phyloP scores from a whole-genome alignment of 1,140 invertebrate genomes.

The Pseudachorutes palmiensis region DNA sequence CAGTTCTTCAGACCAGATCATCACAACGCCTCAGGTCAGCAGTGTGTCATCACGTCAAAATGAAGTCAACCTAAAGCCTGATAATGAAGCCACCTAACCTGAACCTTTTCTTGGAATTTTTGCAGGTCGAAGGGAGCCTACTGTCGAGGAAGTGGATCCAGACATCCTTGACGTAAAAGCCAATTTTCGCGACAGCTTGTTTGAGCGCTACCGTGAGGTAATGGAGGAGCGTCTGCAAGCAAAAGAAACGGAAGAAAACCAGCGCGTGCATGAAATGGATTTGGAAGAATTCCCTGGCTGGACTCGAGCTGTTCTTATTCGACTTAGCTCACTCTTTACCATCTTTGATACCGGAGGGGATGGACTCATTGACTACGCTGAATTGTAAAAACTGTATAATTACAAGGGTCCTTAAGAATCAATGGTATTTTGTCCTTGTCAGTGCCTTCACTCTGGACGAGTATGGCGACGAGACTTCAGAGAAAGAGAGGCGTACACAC shows the following conservation, averaged over 20 bases:
- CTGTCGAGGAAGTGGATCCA: slow-evolving; percentile 2
- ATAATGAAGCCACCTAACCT: no score
- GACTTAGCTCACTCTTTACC: not conserved
- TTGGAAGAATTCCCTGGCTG: slow-evolving; percentile 1
- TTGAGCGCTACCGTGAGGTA: slow-evolving; percentile 5
- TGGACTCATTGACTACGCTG: not conserved
- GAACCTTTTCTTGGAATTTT: no score
- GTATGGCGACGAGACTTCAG: slow-evolving; percentile 16
- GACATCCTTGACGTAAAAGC: not conserved
- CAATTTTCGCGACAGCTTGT: not conserved
- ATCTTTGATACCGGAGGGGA: not conserved
- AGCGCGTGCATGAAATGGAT: not conserved
- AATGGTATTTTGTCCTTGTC: not conserved
- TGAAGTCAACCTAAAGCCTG: no score
- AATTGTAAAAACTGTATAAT: not conserved
- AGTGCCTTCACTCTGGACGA: slow-evolving; percentile 12
- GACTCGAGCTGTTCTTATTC: not conserved
- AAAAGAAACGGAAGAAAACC: not conserved
- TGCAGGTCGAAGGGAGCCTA: no score
- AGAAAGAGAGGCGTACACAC: not conserved
- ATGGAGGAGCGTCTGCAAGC: not conserved
- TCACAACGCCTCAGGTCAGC: no score
- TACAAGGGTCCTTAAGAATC: not conserved
- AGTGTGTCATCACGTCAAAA: no score
- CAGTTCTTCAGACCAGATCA: no score